Evolutionary conservation across 2,888 invertebrate genomes (phyloP).

Genomic region (Teleogryllus oceanicus): DNA sequence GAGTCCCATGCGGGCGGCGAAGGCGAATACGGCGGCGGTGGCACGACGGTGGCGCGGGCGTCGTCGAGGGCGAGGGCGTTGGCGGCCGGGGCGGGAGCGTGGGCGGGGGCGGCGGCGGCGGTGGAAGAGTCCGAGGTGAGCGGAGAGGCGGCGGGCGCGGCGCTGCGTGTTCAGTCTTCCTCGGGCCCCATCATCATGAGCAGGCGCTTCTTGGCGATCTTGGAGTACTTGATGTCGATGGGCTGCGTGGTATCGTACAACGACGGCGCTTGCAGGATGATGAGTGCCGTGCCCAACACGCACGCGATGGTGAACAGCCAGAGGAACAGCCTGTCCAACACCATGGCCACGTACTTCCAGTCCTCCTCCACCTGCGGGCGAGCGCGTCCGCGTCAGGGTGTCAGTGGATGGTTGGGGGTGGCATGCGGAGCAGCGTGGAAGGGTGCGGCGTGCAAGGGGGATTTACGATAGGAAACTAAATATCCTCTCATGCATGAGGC

Average conservation of each 20-base stretch:
- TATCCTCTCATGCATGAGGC: too few relatives aligned
- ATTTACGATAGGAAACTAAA: too few relatives aligned
- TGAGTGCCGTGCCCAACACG: slow-evolving; percentile 81
- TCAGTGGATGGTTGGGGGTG: too few relatives aligned
- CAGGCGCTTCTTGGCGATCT: slow-evolving; percentile 86
- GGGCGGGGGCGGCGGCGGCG: neutral
- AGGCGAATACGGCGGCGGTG: neutral
- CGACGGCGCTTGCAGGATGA: slow-evolving; percentile 86
- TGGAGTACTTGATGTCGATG: slow-evolving; percentile 85
- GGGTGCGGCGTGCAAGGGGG: too few relatives aligned
- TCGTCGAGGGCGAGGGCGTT: neutral
- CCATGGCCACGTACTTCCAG: slow-evolving; percentile 97
- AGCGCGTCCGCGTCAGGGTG: neutral
- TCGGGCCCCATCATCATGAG: slow-evolving; percentile 83
- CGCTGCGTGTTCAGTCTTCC: slow-evolving; percentile 48
- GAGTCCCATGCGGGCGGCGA: neutral
- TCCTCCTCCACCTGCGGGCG: slow-evolving; percentile 81
- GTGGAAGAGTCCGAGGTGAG: neutral
- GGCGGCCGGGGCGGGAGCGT: neutral
- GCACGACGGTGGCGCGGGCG: neutral
- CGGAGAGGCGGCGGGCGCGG: neutral
- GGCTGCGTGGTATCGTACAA: slow-evolving; percentile 87
- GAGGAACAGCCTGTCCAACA: slow-evolving; percentile 91
- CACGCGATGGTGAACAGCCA: slow-evolving; percentile 94
- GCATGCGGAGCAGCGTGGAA: too few relatives aligned